Evolutionary conservation across 1,140 invertebrate genomes (phyloP), one percentile per base, ranked within the genome.

Genomic region (Drosophila bipectinata): DNA sequence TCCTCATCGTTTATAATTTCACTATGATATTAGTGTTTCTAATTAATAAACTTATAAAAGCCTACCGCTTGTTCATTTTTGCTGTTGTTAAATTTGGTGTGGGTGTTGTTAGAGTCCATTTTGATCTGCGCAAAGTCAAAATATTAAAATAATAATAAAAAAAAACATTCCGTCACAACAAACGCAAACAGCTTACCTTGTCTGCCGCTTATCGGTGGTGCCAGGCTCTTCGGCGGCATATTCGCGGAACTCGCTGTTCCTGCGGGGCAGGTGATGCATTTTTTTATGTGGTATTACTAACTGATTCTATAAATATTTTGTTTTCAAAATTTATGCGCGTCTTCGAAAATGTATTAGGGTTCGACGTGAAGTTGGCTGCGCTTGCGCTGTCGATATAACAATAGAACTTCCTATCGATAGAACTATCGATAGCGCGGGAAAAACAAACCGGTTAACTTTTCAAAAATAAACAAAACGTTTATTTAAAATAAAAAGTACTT

Each of bases 181-280:
- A 44, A 44, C 3, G 2, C 3, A 18, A 28, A 7, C 4, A 6
- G 37, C 61, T 74, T 57, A 73, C 83, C 90, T 75, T 0, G 80
- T 76, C 34, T 74, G 77, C 0, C 90, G 77, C 15, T 56, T 68
- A 1, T 76, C 80, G 6, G 34, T 6, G 24, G 32, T 14, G 6
- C 53, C 54, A 8, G 51, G 58, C 4, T 75, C 83, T 2, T 83
- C 75, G 8, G 60, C 60, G 7, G 32, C 41, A 15, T 79, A 72
- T 3, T 79, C 83, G 15, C 77, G 78, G 45, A 91, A 91, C 51
- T 91, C 90, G 5, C 79, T 74, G 26, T 90, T 91, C 7, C 90
- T 61, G 9, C 90, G 61, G 7, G 72, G 72, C 72, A 75, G 49
- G 1, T 14, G 18, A 10, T 57, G 67, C 9, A 71, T 69, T 1